A percentile compares a stretch with the other conserved stretches of the same genome.
phyloP scores from a whole-genome alignment of 2,797 vertebrate genomes.

The Fratercula arctica region DNA sequence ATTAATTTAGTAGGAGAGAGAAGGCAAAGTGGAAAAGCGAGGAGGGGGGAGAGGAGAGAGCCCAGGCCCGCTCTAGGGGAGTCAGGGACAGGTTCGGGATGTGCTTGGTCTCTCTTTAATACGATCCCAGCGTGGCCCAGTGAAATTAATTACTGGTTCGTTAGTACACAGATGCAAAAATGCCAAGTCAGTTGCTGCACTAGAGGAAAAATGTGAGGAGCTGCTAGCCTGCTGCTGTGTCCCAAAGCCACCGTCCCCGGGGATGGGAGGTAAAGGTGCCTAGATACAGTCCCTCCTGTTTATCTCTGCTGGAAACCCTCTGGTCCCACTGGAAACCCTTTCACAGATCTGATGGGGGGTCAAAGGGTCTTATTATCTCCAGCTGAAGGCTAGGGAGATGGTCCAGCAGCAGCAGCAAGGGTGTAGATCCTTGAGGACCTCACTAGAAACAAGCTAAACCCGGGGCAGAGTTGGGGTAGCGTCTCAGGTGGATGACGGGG shows the following conservation, averaged over 20 bases:
- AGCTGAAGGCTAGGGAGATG: not conserved
- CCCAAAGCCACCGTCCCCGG: not conserved
- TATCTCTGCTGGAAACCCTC: not conserved
- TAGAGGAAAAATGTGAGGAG: not conserved
- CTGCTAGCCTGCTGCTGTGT: not conserved
- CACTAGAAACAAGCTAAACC: not conserved
- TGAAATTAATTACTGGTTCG: conserved; percentile 64
- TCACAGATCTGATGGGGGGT: fast-evolving
- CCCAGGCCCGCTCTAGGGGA: not conserved
- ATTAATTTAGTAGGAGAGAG: conserved; percentile 68
- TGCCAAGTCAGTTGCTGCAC: conserved; percentile 42
- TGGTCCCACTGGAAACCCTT: not conserved
- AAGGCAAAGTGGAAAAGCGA: conserved; percentile 28
- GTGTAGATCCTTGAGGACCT: not conserved
- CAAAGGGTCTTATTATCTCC: not conserved
- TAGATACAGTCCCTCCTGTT: not conserved
- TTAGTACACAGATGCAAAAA: conserved; percentile 56
- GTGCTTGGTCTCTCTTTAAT: not conserved
- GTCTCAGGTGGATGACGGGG: fast-evolving
- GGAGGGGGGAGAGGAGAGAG: not conserved
- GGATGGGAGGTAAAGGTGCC: not conserved
- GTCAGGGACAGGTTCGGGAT: not conserved
- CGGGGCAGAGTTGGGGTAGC: not conserved
- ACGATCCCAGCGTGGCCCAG: not conserved
- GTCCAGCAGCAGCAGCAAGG: not conserved